Conservation (phyloP, 2,888 invertebrate species). For the Lycaena phlaeas region DNA sequence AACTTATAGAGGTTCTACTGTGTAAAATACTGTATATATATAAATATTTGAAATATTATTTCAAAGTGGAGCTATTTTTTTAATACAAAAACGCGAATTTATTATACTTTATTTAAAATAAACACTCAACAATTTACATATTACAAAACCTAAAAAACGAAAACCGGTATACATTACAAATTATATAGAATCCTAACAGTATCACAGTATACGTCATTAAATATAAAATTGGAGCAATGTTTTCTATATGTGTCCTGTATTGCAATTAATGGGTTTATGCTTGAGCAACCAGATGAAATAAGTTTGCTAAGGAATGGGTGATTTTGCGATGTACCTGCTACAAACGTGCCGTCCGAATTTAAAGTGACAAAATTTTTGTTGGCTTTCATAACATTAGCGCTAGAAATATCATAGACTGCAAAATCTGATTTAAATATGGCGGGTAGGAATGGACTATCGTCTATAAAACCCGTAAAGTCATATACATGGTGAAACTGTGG, state of each 20-base stretch:
- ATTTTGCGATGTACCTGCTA: constrained; percentile 38
- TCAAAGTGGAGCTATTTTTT: no score
- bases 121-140: no score
- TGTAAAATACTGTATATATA: no score
- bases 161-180: no score
- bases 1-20: no score
- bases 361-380: constrained; percentile 31
- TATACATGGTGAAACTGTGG: background rate
- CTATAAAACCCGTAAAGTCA: background rate
- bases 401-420: background rate
- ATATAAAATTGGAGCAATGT: background rate
- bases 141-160: no score
- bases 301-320: constrained; percentile 48
- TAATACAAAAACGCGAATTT: no score
- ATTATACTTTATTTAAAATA: no score
- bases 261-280: constrained; percentile 27
- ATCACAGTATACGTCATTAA: background rate
- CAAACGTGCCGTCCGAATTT: constrained; percentile 42
- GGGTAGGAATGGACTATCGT: background rate
- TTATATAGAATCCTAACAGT: background rate
- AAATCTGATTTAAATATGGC: background rate
- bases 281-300: constrained; percentile 34
- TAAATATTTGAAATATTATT: no score
- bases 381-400: constrained; percentile 8
- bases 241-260: background rate